A percentile compares a stretch with the other conserved stretches of the same genome.
Evolutionary conservation across 1,140 invertebrate species (phyloP).

Genomic region (Galleria mellonella): DNA sequence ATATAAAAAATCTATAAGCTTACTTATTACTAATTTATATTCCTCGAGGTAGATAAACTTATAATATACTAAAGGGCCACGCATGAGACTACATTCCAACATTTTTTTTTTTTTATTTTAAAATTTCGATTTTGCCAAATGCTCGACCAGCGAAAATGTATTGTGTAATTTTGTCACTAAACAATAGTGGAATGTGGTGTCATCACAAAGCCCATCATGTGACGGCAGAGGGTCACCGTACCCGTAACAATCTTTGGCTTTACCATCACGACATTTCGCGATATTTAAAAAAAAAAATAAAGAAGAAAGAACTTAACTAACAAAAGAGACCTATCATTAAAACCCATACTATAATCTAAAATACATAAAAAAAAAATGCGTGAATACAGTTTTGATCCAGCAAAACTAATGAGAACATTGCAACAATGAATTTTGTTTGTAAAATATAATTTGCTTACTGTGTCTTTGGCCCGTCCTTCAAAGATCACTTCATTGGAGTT

Average conservation of each 20-base stretch:
- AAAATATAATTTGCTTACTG: slow-evolving; percentile 5
- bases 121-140: slow-evolving; percentile 1
- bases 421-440: too few species aligned
- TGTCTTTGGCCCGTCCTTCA: neutral
- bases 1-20: slow-evolving; percentile 72
- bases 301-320: slow-evolving; percentile 31
- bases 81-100: slow-evolving; percentile 38
- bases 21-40: slow-evolving; percentile 61
- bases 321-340: slow-evolving; percentile 18
- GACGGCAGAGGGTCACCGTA: slow-evolving; percentile 74
- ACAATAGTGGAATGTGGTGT: slow-evolving; percentile 28
- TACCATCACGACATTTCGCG: slow-evolving; percentile 72
- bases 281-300: slow-evolving; percentile 49
- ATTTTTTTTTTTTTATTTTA: neutral
- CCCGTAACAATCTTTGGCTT: slow-evolving; percentile 75
- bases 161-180: neutral
- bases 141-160: slow-evolving; percentile 9
- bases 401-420: slow-evolving; percentile 9
- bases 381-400: slow-evolving; percentile 45
- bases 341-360: slow-evolving; percentile 30
- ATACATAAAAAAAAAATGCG: slow-evolving; percentile 14
- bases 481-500: too few species aligned
- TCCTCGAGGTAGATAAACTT: slow-evolving; percentile 74
- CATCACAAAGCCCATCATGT: slow-evolving; percentile 49
- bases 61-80: slow-evolving; percentile 49